These are phyloP conservation scores for Caenorhabditis wallacei DNA, from an alignment of 2,888 invertebrate genomes.

Conservation along the genomic window DNA sequence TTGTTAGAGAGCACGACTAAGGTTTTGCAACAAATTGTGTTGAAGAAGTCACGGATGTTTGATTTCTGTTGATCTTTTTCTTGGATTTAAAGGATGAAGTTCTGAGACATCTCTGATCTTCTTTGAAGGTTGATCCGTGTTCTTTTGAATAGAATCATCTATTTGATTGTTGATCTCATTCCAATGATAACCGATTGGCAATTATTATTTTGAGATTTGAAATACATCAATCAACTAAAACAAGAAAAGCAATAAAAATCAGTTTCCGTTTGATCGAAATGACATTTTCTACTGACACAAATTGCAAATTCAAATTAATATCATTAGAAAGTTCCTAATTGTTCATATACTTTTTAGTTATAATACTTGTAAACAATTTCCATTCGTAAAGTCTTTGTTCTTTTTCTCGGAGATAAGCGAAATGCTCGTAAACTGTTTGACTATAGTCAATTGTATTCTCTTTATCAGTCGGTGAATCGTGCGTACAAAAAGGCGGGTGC, in stretches of 20 bases:
- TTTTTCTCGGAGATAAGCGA: constrained; percentile 30
- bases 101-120: background rate
- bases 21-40: constrained; percentile 19
- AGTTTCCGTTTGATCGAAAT: constrained; percentile 12
- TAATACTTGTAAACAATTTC: constrained; percentile 24
- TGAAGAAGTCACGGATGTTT: background rate
- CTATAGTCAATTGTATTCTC: constrained; percentile 36
- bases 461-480: constrained; percentile 36
- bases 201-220: background rate
- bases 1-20: constrained; percentile 9
- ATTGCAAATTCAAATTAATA: constrained; percentile 16
- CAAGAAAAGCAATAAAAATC: constrained; percentile 20
- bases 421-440: constrained; percentile 33
- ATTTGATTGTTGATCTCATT: background rate
- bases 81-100: too few species aligned
- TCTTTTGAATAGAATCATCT: background rate
- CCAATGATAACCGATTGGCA: background rate
- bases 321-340: constrained; percentile 26
- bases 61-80: background rate
- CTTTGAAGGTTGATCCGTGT: background rate
- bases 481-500: constrained; percentile 48
- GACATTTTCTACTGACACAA: background rate
- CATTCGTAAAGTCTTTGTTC: constrained; percentile 43
- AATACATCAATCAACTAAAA: constrained; percentile 19
- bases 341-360: constrained; percentile 12